Conservation (phyloP, 2,797 vertebrate species). For the Cuculus canorus region DNA sequence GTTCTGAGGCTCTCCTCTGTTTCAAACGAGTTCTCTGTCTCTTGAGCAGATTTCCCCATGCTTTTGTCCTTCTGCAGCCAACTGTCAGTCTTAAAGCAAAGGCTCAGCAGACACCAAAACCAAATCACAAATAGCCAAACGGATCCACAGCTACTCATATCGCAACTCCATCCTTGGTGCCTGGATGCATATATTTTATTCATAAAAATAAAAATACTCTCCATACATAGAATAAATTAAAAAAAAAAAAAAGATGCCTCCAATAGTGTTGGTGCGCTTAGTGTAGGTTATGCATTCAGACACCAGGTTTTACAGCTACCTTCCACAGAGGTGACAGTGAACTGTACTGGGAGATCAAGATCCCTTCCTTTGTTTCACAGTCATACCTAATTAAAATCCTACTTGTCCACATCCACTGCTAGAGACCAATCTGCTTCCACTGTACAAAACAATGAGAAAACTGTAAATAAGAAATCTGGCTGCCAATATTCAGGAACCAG, state of each 20-base stretch:
- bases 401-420: background rate
- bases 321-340: background rate
- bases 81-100: background rate
- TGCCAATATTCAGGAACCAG: background rate
- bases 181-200: background rate
- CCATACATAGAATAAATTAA: background rate
- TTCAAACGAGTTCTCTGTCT: background rate
- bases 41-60: background rate
- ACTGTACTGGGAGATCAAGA: background rate
- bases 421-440: background rate
- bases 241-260: background rate
- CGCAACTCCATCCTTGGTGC: background rate
- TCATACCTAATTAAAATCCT: background rate
- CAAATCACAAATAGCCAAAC: background rate
- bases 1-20: background rate
- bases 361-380: background rate
- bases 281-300: background rate
- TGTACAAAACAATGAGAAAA: background rate
- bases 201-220: background rate
- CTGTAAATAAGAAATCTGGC: background rate
- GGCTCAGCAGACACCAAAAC: background rate
- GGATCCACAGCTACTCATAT: background rate
- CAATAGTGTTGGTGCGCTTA: background rate
- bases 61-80: background rate
- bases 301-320: background rate